Conservation (phyloP, 2,797 vertebrate species). For the Xiphophorus birchmanni region DNA sequence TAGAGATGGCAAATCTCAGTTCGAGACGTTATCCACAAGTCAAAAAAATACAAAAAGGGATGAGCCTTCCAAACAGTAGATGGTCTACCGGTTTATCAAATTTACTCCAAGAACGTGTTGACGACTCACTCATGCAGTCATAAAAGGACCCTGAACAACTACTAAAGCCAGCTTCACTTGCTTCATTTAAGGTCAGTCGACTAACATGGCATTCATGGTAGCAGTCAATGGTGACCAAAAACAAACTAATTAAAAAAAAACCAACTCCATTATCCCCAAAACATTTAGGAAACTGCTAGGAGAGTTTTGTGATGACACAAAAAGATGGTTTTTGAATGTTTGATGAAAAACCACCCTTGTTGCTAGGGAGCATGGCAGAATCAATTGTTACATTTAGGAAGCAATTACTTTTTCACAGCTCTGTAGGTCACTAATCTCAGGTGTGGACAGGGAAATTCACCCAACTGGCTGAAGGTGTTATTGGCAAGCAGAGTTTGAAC, state of each 20-base stretch:
- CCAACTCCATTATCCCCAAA: neutral
- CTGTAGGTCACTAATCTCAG: neutral
- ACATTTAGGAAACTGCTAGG: neutral
- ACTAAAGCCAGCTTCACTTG: neutral
- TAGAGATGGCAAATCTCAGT: neutral
- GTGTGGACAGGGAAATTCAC: neutral
- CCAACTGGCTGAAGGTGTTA: neutral
- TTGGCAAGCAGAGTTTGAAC: neutral
- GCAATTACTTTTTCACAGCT: neutral
- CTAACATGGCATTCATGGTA: neutral
- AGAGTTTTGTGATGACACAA: neutral
- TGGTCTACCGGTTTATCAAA: neutral
- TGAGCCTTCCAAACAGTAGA: neutral
- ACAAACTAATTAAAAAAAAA: too few species aligned
- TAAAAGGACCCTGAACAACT: neutral
- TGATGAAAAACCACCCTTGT: neutral
- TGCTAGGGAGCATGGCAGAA: neutral
- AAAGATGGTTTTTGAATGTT: neutral
- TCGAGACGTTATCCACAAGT: neutral
- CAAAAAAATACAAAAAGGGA: neutral
- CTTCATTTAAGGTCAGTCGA: neutral
- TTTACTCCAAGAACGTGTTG: neutral
- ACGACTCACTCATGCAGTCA: neutral
- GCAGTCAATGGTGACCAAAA: neutral
- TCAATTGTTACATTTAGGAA: neutral